A percentile compares a stretch with the other conserved stretches of the same genome.
These are phyloP conservation scores for Apodemia mormo DNA, from an alignment of 2,888 invertebrate genomes.

Conservation along the genomic window DNA sequence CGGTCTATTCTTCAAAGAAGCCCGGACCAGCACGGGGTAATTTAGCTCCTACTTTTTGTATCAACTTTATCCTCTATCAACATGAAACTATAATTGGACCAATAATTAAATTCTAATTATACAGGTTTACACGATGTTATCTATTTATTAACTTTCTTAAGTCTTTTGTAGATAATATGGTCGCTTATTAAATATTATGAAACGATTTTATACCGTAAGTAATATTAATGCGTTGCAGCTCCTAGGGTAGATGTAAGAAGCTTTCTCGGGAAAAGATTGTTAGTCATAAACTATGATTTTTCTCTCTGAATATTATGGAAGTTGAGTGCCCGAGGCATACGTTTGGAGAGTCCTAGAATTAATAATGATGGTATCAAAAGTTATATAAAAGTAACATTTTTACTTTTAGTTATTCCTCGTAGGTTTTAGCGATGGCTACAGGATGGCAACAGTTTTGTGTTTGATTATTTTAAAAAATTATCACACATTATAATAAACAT, in stretches of 20 bases:
- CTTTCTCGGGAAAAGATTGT: slow-evolving; percentile 67
- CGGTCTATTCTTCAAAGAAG: no score
- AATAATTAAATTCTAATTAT: no score
- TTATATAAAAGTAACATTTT: no score
- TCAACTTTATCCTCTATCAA: no score
- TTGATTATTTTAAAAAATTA: no score
- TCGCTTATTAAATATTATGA: slow-evolving; percentile 55
- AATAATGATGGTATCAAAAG: slow-evolving; percentile 12
- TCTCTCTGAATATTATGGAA: slow-evolving; percentile 67
- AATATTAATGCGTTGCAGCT: slow-evolving; percentile 59
- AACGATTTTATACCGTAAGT: slow-evolving; percentile 63
- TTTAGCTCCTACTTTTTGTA: no score
- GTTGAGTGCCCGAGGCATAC: slow-evolving; percentile 57
- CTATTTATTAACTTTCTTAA: slow-evolving; percentile 33
- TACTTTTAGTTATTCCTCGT: no score
- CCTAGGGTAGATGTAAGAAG: slow-evolving; percentile 53
- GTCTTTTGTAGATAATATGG: slow-evolving; percentile 34
- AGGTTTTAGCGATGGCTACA: no score
- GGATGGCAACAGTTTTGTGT: no score
- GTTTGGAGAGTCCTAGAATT: slow-evolving; percentile 30
- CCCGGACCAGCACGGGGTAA: no score
- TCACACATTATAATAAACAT: no score
- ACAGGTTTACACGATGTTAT: slow-evolving; percentile 13
- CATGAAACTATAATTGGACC: no score
- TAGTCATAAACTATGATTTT: slow-evolving; percentile 74